Percentiles rank a stretch among this genome's conserved stretches.
These are phyloP conservation scores for Drosophila antonietae DNA, from an alignment of 2,888 invertebrate species.

Conservation along the genomic window DNA sequence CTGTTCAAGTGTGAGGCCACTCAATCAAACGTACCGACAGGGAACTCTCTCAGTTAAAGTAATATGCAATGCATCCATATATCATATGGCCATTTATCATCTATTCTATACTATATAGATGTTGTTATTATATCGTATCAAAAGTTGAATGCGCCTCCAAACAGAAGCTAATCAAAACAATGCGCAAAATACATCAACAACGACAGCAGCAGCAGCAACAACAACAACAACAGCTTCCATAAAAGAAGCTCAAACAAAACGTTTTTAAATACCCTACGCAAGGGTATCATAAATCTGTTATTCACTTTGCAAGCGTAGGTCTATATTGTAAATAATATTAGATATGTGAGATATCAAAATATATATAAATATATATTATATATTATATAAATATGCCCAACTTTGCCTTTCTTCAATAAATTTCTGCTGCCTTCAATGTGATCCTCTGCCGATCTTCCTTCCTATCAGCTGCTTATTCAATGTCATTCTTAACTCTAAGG, in stretches of 20 bases:
- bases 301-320: background rate
- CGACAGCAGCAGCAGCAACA: background rate
- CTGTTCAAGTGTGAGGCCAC: constrained; percentile 29
- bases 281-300: accelerated
- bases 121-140: constrained; percentile 15
- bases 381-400: no score
- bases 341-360: background rate
- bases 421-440: background rate
- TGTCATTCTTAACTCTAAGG: background rate
- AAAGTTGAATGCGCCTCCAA: constrained; percentile 59
- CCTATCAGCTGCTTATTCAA: background rate
- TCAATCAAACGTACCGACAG: constrained; percentile 44
- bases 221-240: background rate
- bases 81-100: constrained; percentile 26
- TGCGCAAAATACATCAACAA: constrained; percentile 17
- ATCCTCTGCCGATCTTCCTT: background rate
- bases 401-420: no score
- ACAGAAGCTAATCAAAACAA: constrained; percentile 55
- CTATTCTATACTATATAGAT: constrained; percentile 26
- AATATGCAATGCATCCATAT: constrained; percentile 9
- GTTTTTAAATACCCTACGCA: background rate
- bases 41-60: constrained; percentile 2
- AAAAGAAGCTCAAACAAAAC: constrained; percentile 29
- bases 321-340: background rate
- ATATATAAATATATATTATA: no score